Evolutionary conservation across 2,113 vertebrate genomes (phyloP).

Genomic region (Mustelus asterias): DNA sequence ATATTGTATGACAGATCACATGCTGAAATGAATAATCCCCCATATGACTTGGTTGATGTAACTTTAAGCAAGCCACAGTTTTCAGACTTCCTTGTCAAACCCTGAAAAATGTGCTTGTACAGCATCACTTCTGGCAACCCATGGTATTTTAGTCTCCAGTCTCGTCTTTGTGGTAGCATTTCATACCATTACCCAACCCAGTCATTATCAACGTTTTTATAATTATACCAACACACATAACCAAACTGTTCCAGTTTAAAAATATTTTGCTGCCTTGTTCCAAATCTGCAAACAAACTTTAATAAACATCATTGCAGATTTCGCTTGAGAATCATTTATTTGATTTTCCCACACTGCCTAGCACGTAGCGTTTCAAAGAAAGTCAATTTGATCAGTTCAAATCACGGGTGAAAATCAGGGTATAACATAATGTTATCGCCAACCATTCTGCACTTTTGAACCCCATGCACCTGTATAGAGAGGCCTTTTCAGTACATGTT

Average conservation of each 20-base stretch:
- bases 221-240: not conserved
- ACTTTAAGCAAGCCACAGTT: not conserved
- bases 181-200: not conserved
- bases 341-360: not conserved
- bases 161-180: not conserved
- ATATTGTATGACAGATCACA: conserved; percentile 3
- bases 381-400: not conserved
- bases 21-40: not conserved
- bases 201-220: not conserved
- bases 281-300: not conserved
- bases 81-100: not conserved
- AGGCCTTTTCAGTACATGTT: not conserved
- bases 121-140: conserved; percentile 8
- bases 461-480: not conserved
- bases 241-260: not conserved
- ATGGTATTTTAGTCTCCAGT: not conserved
- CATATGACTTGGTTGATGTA: conserved; percentile 8
- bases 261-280: not conserved
- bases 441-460: not conserved
- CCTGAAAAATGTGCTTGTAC: not conserved
- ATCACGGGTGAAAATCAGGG: not conserved
- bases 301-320: not conserved
- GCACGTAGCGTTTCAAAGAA: not conserved
- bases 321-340: too few species aligned
- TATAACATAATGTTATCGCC: not conserved